Conservation (phyloP, 2,113 vertebrate species). For the Rhinogobius similis region DNA sequence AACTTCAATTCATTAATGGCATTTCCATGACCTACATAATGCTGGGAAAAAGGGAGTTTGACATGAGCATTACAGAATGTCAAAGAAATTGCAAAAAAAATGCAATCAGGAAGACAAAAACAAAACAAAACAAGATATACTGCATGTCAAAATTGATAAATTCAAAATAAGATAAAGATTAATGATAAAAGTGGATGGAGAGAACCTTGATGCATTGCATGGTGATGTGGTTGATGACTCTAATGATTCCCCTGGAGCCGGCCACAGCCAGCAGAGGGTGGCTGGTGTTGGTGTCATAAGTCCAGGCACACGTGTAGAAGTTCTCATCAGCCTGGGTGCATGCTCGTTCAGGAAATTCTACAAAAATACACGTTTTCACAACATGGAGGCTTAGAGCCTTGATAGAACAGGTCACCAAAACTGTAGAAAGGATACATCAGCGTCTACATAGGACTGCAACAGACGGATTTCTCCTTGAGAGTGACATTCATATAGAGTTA, state of each 20-base stretch:
- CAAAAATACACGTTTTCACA: background rate
- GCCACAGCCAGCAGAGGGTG: constrained; percentile 95
- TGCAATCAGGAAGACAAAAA: background rate
- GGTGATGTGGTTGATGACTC: constrained; percentile 97
- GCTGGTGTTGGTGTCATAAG: constrained; percentile 96
- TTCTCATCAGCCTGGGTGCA: constrained; percentile 91
- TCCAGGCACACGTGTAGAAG: constrained; percentile 99
- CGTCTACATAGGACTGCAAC: constrained; percentile 95
- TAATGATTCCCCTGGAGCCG: constrained; percentile 95
- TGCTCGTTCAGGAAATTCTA: constrained; percentile 70
- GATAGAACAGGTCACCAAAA: background rate
- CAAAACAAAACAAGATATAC: background rate
- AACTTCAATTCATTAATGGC: constrained; percentile 99
- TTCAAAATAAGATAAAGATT: too few relatives aligned
- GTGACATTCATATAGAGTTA: constrained; percentile 97
- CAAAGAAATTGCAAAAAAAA: background rate
- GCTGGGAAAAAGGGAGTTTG: constrained; percentile 70
- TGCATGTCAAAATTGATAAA: background rate
- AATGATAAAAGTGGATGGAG: too few relatives aligned
- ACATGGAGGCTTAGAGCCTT: background rate
- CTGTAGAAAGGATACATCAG: constrained; percentile 91
- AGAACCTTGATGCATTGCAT: constrained; percentile 98
- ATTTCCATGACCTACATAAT: constrained; percentile 98
- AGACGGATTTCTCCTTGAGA: constrained; percentile 95
- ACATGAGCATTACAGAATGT: background rate